Percentiles rank a stretch among this genome's conserved stretches.
Conservation (phyloP, 2,113 vertebrate genomes). For the Plestiodon gilberti region DNA sequence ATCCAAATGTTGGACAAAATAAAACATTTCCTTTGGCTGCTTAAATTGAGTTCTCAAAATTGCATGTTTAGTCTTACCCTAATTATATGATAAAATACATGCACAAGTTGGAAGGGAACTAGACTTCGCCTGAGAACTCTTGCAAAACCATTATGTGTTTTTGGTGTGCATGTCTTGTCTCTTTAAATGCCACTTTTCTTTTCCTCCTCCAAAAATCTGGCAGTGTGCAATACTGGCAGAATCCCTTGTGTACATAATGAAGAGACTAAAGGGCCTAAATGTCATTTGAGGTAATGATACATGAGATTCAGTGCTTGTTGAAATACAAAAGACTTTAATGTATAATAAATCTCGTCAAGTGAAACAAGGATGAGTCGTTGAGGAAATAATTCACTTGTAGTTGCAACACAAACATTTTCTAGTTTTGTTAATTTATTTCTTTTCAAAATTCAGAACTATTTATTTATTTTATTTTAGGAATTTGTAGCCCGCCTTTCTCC, state of each 20-base stretch:
- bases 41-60: slow-evolving; percentile 23
- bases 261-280: slow-evolving; percentile 21
- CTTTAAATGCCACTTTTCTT: slow-evolving; percentile 36
- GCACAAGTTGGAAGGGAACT: slow-evolving; percentile 50
- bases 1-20: slow-evolving; percentile 1
- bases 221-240: background rate
- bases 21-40: slow-evolving; percentile 22
- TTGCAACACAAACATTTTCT: background rate
- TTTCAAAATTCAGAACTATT: background rate
- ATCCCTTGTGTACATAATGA: slow-evolving; percentile 23
- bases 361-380: background rate
- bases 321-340: slow-evolving; percentile 21
- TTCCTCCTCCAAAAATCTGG: slow-evolving; percentile 46
- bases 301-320: slow-evolving; percentile 11
- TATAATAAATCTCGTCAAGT: slow-evolving; percentile 3
- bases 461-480: background rate
- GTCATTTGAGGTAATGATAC: slow-evolving; percentile 44
- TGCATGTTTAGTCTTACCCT: slow-evolving; percentile 53
- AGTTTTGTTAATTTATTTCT: background rate
- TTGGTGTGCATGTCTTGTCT: slow-evolving; percentile 48
- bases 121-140: slow-evolving; percentile 13
- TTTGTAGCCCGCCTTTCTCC: too few species aligned
- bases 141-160: slow-evolving; percentile 32
- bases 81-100: slow-evolving; percentile 51
- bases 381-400: background rate